Base-by-base conservation (phyloP, 2,888 invertebrate genomes). In the Eilema griseolum region DNA sequence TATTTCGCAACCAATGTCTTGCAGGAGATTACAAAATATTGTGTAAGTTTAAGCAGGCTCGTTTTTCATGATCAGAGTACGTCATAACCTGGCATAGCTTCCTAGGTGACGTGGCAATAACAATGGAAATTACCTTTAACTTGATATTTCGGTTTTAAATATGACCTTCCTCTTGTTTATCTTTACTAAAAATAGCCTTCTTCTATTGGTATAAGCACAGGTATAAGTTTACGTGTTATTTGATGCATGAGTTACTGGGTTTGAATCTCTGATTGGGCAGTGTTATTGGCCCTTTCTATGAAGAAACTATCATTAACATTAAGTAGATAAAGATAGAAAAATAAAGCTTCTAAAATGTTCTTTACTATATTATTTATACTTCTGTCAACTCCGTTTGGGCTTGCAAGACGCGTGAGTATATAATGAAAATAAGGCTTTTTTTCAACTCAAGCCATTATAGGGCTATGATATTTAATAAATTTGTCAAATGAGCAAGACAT, bases 1-100 rank as follows among this genome's bases (percentile, higher is more conserved):
- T 52, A 52, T 52, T 52, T 52, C n/a, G n/a, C 52, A n/a, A n/a
- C n/a, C 52, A 52, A 52, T 52, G 52, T 52, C 52, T 52, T 52
- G 52, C n/a, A 46, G 46, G 46, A 16, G n/a, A 52, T 52, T 52
- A 10, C n/a, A n/a, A 52, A 52, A 52, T 52, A 10, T 52, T 52
- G n/a, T 52, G 20, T n/a, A 52, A 52, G 52, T 52, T n/a, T 52
- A 46, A 7, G 20, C 20, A 46, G 20, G 20, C 8, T 1, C 7
- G 46, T 46, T 46, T 46, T 16, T 46, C 20, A 46, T 20, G 7
- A 46, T 46, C 46, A 20, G 52, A 8, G 8, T n/a, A 52, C 52
- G n/a, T n/a, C 2, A 10, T 52, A 52, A n/a, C 52, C 52, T n/a
- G 10, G 4, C 16, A 41, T 16, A 41, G 4, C 41, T 16, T 41